phyloP scores from a whole-genome alignment of 2,888 invertebrate genomes.

The Capitulum mitella region DNA sequence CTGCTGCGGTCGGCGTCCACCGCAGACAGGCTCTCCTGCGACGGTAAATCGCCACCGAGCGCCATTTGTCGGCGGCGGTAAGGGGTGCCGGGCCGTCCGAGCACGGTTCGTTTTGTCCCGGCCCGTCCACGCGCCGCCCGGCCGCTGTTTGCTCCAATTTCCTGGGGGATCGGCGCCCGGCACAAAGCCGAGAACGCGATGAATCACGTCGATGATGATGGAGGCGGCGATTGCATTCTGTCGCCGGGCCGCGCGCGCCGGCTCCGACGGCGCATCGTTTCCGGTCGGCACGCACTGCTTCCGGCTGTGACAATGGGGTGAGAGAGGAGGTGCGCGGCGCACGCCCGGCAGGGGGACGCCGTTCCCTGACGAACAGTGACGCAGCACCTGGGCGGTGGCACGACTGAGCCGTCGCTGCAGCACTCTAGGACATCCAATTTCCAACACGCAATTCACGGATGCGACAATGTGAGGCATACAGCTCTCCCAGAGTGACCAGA shows the following conservation, averaged over 20 bases:
- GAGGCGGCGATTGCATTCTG: constrained; percentile 13
- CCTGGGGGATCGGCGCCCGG: neutral
- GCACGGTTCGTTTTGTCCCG: neutral
- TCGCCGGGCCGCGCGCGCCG: neutral
- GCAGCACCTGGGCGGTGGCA: neutral
- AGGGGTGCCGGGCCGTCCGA: neutral
- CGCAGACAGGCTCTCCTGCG: neutral
- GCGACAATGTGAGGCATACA: too few relatives aligned
- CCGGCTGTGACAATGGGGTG: neutral
- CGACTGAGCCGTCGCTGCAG: neutral
- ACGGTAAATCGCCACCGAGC: neutral
- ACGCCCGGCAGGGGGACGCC: neutral
- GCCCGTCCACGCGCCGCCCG: neutral
- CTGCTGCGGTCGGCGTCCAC: neutral
- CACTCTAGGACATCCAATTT: too few relatives aligned
- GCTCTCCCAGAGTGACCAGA: too few relatives aligned
- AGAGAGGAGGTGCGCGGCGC: too few relatives aligned
- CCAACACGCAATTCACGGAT: too few relatives aligned
- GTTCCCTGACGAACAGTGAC: neutral
- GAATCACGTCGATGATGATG: constrained; percentile 13
- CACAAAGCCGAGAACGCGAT: neutral
- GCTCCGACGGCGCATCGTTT: neutral
- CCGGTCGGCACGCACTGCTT: neutral
- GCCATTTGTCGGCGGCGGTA: neutral
- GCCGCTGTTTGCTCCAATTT: neutral